Evolutionary conservation across 2,888 invertebrate species (phyloP).

Genomic region (Spisula solida): DNA sequence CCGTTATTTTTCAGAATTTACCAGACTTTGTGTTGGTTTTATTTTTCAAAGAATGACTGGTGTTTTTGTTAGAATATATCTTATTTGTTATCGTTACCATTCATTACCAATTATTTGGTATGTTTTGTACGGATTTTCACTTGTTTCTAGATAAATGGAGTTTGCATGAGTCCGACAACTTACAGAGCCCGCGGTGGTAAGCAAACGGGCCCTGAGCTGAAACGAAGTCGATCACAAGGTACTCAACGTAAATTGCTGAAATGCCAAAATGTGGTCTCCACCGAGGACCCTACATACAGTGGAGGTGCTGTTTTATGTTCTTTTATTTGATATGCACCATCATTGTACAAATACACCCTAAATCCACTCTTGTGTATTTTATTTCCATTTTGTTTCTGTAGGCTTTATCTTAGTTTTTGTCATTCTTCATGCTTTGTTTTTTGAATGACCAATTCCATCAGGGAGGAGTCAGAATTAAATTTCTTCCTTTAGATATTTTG

Average conservation of each 20-base stretch:
- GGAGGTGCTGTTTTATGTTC: slow-evolving; percentile 73
- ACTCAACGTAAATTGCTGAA: slow-evolving; percentile 83
- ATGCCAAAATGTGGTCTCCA: slow-evolving; percentile 85
- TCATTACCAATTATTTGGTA: slow-evolving; percentile 37
- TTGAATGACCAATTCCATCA: background rate
- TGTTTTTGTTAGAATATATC: slow-evolving; percentile 32
- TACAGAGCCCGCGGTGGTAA: slow-evolving; percentile 86
- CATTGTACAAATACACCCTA: slow-evolving; percentile 41
- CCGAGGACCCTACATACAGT: slow-evolving; percentile 85
- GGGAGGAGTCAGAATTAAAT: background rate
- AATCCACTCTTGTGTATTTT: slow-evolving; percentile 30
- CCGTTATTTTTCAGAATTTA: slow-evolving; percentile 38
- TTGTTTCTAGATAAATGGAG: slow-evolving; percentile 92
- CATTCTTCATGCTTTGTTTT: background rate
- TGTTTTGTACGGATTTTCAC: slow-evolving; percentile 56
- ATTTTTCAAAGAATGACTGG: slow-evolving; percentile 29
- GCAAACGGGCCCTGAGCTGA: slow-evolving; percentile 89
- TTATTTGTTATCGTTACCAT: slow-evolving; percentile 22
- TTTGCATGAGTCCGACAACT: slow-evolving; percentile 91
- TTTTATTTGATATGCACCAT: slow-evolving; percentile 39
- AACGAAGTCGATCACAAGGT: slow-evolving; percentile 97
- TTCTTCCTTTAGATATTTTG: too few species aligned
- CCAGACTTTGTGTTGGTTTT: slow-evolving; percentile 35
- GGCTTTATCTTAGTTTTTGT: slow-evolving; percentile 18
- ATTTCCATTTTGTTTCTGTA: slow-evolving; percentile 25